These are phyloP conservation scores for Tangara arthus DNA, from an alignment of 2,797 vertebrate genomes.

Conservation along the genomic window DNA sequence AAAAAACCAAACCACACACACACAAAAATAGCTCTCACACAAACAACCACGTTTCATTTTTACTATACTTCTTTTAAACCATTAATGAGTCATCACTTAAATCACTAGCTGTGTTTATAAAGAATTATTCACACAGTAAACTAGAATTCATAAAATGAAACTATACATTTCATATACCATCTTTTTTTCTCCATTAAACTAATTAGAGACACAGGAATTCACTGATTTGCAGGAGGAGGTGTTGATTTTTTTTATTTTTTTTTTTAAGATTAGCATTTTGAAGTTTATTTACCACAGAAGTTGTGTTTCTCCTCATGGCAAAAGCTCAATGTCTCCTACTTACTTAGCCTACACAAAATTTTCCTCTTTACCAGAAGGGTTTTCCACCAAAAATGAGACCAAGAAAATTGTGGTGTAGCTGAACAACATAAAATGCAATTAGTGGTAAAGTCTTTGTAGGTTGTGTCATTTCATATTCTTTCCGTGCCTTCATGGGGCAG, in stretches of 20 bases:
- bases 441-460: slow-evolving; percentile 33
- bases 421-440: slow-evolving; percentile 34
- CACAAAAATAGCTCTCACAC: slow-evolving; percentile 16
- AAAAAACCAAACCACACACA: not conserved
- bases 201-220: not conserved
- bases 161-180: not conserved
- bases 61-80: slow-evolving; percentile 42
- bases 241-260: not conserved
- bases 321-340: not conserved
- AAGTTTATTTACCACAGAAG: not conserved
- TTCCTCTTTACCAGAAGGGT: not conserved
- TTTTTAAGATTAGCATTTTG: not conserved
- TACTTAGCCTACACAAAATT: slow-evolving; percentile 40
- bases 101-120: slow-evolving; percentile 49
- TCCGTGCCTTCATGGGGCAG: not conserved
- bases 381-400: slow-evolving; percentile 29
- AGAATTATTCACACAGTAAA: slow-evolving; percentile 29
- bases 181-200: not conserved
- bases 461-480: slow-evolving; percentile 44
- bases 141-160: not conserved
- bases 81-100: slow-evolving; percentile 63
- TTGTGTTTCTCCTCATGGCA: not conserved
- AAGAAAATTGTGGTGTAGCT: not conserved
- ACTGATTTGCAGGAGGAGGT: not conserved
- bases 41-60: slow-evolving; percentile 36